A percentile compares a stretch with the other conserved stretches of the same genome.
These are phyloP conservation scores for Ictalurus punctatus DNA, from an alignment of 2,113 vertebrate species.

Conservation along the genomic window DNA sequence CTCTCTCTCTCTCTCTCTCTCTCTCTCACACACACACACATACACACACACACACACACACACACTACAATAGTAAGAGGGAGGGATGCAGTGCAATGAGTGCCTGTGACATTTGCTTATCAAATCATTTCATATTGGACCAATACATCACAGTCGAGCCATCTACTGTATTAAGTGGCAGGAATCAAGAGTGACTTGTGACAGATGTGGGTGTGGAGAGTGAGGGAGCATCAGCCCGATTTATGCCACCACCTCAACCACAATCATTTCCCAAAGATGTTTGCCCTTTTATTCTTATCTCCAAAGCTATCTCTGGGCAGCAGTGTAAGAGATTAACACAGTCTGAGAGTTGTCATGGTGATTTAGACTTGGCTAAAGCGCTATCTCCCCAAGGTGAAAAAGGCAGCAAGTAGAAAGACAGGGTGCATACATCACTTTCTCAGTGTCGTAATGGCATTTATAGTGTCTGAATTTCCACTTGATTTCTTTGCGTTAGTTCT, in stretches of 20 bases:
- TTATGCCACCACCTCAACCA: slow-evolving; percentile 5
- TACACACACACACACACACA: slow-evolving; percentile 5
- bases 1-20: too few relatives aligned
- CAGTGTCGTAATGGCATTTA: slow-evolving; percentile 15
- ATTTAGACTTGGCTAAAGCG: slow-evolving; percentile 41
- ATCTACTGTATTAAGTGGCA: slow-evolving; percentile 16
- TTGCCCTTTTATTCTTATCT: slow-evolving; percentile 25
- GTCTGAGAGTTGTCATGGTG: slow-evolving; percentile 52
- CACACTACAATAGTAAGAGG: background rate
- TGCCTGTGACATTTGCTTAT: slow-evolving; percentile 42
- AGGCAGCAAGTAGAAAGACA: slow-evolving; percentile 9
- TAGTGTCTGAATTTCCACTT: slow-evolving; percentile 14
- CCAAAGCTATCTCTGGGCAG: slow-evolving; percentile 40
- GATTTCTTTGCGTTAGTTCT: slow-evolving; percentile 25
- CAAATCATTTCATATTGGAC: slow-evolving; percentile 23
- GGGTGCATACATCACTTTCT: background rate
- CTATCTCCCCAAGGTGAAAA: slow-evolving; percentile 26
- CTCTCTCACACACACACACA: background rate
- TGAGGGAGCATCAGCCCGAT: background rate
- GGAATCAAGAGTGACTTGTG: slow-evolving; percentile 9
- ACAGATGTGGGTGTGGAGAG: slow-evolving; percentile 16
- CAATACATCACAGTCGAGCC: slow-evolving; percentile 30
- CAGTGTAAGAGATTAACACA: slow-evolving; percentile 46
- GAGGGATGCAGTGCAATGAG: background rate
- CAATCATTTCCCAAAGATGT: slow-evolving; percentile 41